These are phyloP conservation scores for Struthidea cinerea DNA, from an alignment of 2,113 vertebrate species.

Conservation along the genomic window DNA sequence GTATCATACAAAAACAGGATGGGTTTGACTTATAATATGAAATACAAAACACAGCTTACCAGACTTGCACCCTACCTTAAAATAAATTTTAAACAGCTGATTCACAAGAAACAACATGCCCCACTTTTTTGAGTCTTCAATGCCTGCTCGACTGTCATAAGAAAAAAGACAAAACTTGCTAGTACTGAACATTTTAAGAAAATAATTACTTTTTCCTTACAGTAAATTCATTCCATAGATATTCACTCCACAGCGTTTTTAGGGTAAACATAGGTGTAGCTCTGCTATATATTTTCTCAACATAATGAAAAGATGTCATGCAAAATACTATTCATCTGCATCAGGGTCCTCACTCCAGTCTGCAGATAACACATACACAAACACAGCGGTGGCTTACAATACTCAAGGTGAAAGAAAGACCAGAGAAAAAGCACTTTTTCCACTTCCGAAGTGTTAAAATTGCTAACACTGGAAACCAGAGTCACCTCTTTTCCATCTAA, in stretches of 20 bases:
- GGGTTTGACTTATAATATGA: not conserved
- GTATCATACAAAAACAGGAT: not conserved
- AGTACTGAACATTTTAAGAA: not conserved
- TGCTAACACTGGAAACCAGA: not conserved
- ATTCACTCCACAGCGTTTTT: not conserved
- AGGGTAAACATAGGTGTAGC: not conserved
- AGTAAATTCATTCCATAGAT: not conserved
- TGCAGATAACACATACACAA: not conserved
- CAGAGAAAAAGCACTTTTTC: not conserved
- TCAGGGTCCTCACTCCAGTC: not conserved
- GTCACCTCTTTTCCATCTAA: not conserved
- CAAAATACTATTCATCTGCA: not conserved
- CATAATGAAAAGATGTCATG: not conserved
- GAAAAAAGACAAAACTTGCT: not conserved
- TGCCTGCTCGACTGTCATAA: conserved; percentile 85
- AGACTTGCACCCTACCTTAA: conserved; percentile 81
- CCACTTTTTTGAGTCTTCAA: conserved; percentile 98
- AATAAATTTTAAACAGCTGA: conserved; percentile 98
- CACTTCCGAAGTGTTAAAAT: not conserved
- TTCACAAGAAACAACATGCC: conserved; percentile 98
- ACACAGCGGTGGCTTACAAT: not conserved
- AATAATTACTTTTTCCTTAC: not conserved
- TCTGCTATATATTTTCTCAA: not conserved
- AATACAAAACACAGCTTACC: not conserved
- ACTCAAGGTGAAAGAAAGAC: not conserved